These are phyloP conservation scores for Pampus argenteus DNA, from an alignment of 2,797 vertebrate species.

Conservation along the genomic window DNA sequence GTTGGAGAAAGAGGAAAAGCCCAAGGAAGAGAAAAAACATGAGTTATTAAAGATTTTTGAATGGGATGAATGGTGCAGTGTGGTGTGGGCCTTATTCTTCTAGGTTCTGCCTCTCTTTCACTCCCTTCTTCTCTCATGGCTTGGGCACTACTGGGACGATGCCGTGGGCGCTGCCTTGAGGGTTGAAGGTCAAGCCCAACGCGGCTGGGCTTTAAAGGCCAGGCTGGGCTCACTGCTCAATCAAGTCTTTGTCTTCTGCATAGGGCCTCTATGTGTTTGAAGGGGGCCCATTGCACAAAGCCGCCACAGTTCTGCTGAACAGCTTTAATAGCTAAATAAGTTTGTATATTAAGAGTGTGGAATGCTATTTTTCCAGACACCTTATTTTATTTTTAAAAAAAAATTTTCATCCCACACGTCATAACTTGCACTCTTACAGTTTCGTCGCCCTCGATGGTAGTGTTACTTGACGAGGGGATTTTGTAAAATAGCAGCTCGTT, in stretches of 20 bases:
- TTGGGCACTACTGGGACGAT: slow-evolving; percentile 45
- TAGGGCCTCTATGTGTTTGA: slow-evolving; percentile 76
- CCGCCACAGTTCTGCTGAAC: slow-evolving; percentile 79
- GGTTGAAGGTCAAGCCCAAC: slow-evolving; percentile 80
- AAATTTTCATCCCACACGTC: slow-evolving; percentile 42
- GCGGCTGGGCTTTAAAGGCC: slow-evolving; percentile 77
- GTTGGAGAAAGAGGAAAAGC: slow-evolving; percentile 11
- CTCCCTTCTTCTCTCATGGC: slow-evolving; percentile 20
- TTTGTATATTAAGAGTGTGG: slow-evolving; percentile 80
- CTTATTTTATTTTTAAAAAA: slow-evolving; percentile 35
- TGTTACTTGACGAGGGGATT: slow-evolving; percentile 58
- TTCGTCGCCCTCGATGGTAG: slow-evolving; percentile 54
- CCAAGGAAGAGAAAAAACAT: background rate
- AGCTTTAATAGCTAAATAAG: slow-evolving; percentile 78
- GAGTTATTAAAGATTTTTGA: slow-evolving; percentile 25
- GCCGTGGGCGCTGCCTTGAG: slow-evolving; percentile 65
- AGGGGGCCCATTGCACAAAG: slow-evolving; percentile 80
- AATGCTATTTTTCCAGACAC: slow-evolving; percentile 71
- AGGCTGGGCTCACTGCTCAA: slow-evolving; percentile 77
- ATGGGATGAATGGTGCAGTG: slow-evolving; percentile 4
- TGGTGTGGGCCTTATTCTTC: slow-evolving; percentile 43
- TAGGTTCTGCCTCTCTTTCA: slow-evolving; percentile 25
- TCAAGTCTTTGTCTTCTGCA: slow-evolving; percentile 84
- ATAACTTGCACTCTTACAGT: slow-evolving; percentile 47
- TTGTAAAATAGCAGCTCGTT: slow-evolving; percentile 63